Percentiles rank a stretch among this genome's conserved stretches.
Evolutionary conservation across 1,140 invertebrate species (phyloP).

Genomic region (Drosophila fuyamai): DNA sequence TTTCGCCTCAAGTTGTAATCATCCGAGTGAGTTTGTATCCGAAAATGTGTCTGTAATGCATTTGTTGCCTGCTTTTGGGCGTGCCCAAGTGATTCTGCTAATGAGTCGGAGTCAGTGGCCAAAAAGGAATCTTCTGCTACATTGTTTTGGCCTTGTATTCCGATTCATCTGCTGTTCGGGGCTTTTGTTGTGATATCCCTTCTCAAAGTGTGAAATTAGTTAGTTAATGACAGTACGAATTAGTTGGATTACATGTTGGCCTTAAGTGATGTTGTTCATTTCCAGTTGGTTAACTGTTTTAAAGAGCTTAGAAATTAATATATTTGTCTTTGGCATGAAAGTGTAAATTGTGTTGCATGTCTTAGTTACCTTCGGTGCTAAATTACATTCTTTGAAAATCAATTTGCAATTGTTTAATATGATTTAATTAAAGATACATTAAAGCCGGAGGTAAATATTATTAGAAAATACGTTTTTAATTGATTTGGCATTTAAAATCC

Average conservation of each 20-base stretch:
- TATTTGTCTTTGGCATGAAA: background rate
- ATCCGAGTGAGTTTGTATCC: constrained; percentile 14
- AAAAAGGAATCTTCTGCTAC: constrained; percentile 31
- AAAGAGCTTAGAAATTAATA: background rate
- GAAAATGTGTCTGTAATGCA: constrained; percentile 17
- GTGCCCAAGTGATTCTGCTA: constrained; percentile 58
- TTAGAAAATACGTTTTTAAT: no score
- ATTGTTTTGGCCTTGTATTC: constrained; percentile 37
- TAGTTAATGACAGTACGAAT: constrained; percentile 33
- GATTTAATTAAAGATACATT: background rate
- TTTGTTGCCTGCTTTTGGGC: constrained; percentile 51
- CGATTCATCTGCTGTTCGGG: constrained; percentile 17
- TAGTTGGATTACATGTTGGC: constrained; percentile 32
- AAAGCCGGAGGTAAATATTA: background rate
- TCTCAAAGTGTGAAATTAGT: constrained; percentile 27
- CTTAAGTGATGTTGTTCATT: constrained; percentile 25
- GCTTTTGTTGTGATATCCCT: constrained; percentile 18
- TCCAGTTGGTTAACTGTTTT: background rate
- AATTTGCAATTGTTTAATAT: background rate
- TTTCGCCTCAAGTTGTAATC: constrained; percentile 48
- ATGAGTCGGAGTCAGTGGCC: constrained; percentile 22
- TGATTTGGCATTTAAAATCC: no score
- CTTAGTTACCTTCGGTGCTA: background rate
- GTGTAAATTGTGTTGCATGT: background rate
- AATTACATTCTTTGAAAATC: background rate